Base-by-base conservation (phyloP, 1,140 invertebrate species). In the Aphis gossypii region DNA sequence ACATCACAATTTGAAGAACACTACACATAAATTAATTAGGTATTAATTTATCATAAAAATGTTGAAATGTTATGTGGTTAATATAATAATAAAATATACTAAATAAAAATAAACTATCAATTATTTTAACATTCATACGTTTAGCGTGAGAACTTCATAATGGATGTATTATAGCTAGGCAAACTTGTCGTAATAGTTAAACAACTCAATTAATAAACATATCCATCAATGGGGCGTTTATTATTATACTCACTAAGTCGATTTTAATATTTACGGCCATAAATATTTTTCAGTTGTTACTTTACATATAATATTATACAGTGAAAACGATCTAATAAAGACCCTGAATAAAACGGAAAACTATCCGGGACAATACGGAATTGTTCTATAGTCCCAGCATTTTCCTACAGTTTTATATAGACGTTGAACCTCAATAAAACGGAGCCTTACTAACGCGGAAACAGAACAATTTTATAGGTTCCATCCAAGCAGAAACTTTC, bases 171-270 rank as follows among this genome's bases (percentile, higher is more conserved):
- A 68, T 84, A 84, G 38, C 35, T 11, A 21, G 5, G 20, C 82
- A 84, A 84, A 84, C 41, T 84, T 20, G 38, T 83, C 35, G 7
- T 35, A 83, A 83, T 83, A 83, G 35, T 41, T 83, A 2, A 38
- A 83, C 20, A 83, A 35, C 38, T 83, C 82, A 84, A 44, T 84
- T 84, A 84, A 84, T 84, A 84, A 23, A 84, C 82, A 21, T 84
- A 82, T 82, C n/a, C 7, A 84, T 84, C 82, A 84, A 84, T 38
- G 38, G 82, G 38, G 44, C 41, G 82, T 38, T 84, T 84, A 84
- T 38, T 84, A 84, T 41, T 84, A 84, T 84, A 41, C 82, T 84
- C 23, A 38, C 82, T 84, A 84, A 23, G 82, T 84, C 38, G 21
- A 84, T 44, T 41, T 38, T 38, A 84, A 44, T 41, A 41, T 84